phyloP scores from a whole-genome alignment of 2,888 invertebrate species.

The Catocala nupta region DNA sequence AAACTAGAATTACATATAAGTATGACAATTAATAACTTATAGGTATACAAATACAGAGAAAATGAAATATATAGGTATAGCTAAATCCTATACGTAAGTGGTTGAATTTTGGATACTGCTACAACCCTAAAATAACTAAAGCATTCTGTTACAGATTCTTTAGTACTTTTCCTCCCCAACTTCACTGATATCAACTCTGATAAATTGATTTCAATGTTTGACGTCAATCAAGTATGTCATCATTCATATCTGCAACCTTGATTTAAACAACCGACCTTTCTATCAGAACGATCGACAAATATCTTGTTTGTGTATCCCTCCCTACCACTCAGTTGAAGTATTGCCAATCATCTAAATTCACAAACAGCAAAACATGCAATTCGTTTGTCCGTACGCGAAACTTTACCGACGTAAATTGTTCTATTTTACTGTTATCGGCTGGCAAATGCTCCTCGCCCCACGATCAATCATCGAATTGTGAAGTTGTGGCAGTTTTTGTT shows the following conservation, averaged over 20 bases:
- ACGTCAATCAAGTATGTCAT: slow-evolving; percentile 30
- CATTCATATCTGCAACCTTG: slow-evolving; percentile 14
- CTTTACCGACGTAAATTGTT: slow-evolving; percentile 57
- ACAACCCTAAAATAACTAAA: too few relatives aligned
- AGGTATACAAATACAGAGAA: too few relatives aligned
- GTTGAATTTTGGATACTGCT: too few relatives aligned
- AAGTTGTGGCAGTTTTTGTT: slow-evolving; percentile 45
- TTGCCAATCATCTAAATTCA: slow-evolving; percentile 53
- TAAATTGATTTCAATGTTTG: neutral
- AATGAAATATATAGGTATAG: too few relatives aligned
- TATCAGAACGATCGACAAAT: slow-evolving; percentile 18
- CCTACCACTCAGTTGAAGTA: slow-evolving; percentile 36
- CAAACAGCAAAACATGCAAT: slow-evolving; percentile 53
- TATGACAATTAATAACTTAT: too few relatives aligned
- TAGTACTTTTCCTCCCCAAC: too few relatives aligned
- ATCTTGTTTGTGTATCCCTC: slow-evolving; percentile 22
- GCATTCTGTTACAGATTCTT: too few relatives aligned
- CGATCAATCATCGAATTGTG: slow-evolving; percentile 56
- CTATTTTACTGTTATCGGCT: slow-evolving; percentile 60
- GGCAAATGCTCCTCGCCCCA: slow-evolving; percentile 40
- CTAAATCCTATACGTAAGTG: too few relatives aligned
- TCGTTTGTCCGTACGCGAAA: slow-evolving; percentile 42
- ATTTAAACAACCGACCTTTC: slow-evolving; percentile 15
- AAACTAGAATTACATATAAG: too few relatives aligned
- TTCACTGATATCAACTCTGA: too few relatives aligned